Conservation (phyloP, 1,140 invertebrate genomes). For the Mercenaria mercenaria region DNA sequence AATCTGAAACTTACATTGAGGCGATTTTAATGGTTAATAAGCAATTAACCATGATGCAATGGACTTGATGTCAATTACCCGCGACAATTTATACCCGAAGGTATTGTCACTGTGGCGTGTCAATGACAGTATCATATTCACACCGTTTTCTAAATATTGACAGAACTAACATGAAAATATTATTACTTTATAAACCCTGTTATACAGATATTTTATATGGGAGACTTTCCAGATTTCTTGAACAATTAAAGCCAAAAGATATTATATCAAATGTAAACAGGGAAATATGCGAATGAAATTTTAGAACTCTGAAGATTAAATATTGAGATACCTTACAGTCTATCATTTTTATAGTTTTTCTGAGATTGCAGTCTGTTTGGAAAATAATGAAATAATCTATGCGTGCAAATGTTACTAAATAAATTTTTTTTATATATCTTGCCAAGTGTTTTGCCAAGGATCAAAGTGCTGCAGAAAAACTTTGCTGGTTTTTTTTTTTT, state of each 20-base stretch:
- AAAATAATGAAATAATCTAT: no score
- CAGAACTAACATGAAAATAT: background rate
- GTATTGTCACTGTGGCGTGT: background rate
- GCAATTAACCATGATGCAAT: slow-evolving; percentile 4
- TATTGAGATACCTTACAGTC: no score
- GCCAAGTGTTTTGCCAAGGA: no score
- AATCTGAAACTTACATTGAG: background rate
- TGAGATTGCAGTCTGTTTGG: no score
- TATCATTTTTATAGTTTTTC: no score
- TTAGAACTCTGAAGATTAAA: background rate
- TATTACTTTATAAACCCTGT: background rate
- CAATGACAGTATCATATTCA: background rate
- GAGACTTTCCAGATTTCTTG: no score
- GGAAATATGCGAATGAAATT: background rate
- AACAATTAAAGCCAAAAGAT: no score
- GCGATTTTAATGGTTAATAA: background rate
- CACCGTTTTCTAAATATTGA: background rate
- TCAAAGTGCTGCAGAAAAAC: no score
- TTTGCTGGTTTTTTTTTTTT: no score
- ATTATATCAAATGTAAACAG: background rate
- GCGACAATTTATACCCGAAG: background rate
- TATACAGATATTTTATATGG: no score
- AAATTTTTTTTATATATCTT: no score
- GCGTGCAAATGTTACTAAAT: no score
- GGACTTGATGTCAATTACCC: background rate